Percentiles rank a stretch among this genome's conserved stretches.
phyloP scores from a whole-genome alignment of 2,797 vertebrate genomes.

The Coluber constrictor region DNA sequence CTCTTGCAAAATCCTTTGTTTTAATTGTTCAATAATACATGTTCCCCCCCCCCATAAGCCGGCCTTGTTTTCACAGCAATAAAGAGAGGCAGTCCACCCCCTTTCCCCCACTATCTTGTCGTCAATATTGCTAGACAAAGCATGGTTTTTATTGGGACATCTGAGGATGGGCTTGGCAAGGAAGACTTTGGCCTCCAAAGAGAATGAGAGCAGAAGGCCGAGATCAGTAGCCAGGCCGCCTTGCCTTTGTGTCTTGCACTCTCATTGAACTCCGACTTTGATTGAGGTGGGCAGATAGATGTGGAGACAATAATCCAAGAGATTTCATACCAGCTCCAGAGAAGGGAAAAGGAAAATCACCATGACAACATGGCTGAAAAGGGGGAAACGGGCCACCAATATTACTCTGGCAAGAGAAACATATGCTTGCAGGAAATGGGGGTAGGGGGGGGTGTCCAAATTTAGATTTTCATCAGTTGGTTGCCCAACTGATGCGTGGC shows the following conservation, averaged over 20 bases:
- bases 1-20: neutral
- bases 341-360: conserved; percentile 22
- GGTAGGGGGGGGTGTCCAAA: neutral
- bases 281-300: conserved; percentile 37
- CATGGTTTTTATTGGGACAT: neutral
- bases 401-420: conserved; percentile 21
- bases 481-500: neutral
- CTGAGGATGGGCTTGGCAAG: neutral
- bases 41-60: neutral
- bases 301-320: conserved; percentile 8
- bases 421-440: neutral
- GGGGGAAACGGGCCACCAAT: conserved; percentile 22
- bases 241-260: conserved; percentile 2
- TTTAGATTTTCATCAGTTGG: neutral
- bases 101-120: conserved; percentile 7
- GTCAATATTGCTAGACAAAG: conserved; percentile 9
- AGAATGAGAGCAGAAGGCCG: neutral
- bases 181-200: neutral
- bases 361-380: conserved; percentile 33
- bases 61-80: neutral
- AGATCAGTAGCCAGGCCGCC: conserved; percentile 9
- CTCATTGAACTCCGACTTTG: conserved; percentile 31
- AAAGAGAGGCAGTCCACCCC: neutral
- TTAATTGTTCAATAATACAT: neutral
- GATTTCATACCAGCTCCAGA: conserved; percentile 37